These are phyloP conservation scores for Antrozous pallidus DNA, from an alignment of 2,797 vertebrate genomes.

Conservation along the genomic window DNA sequence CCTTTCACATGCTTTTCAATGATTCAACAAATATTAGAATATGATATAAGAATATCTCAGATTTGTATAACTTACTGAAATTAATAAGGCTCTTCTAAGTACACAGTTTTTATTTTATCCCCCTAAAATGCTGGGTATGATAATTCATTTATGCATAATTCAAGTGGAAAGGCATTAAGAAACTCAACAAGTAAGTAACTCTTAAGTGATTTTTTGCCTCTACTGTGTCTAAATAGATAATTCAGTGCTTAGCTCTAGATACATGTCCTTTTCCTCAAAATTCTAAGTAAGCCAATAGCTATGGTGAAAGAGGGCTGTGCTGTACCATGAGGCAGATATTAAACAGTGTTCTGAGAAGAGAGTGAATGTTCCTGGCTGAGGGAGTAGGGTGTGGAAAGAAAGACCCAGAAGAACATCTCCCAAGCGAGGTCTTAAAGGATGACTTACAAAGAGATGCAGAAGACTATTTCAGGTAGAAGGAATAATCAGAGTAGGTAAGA, in stretches of 20 bases:
- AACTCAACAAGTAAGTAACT: not conserved
- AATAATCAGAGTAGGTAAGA: not conserved
- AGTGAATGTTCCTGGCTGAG: not conserved
- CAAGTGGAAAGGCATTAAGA: not conserved
- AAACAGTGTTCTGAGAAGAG: not conserved
- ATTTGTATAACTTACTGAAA: not conserved
- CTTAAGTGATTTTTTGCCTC: not conserved
- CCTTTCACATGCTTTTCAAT: not conserved
- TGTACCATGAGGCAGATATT: not conserved
- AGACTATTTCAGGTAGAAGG: not conserved
- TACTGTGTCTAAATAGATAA: not conserved
- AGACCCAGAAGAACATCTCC: not conserved
- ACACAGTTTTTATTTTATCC: not conserved
- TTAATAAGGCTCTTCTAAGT: not conserved
- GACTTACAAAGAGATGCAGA: not conserved
- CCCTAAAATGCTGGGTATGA: not conserved
- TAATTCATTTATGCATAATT: not conserved
- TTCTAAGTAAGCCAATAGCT: not conserved
- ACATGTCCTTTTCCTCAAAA: not conserved
- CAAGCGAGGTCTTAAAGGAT: not conserved
- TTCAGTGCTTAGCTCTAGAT: not conserved
- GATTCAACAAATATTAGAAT: slow-evolving; percentile 21
- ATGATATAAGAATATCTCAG: not conserved
- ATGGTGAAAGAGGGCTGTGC: not conserved
- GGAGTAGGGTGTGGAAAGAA: not conserved